A percentile compares a stretch with the other conserved stretches of the same genome.
Conservation (phyloP, 1,140 invertebrate species). For the Zelostemma sp. region DNA sequence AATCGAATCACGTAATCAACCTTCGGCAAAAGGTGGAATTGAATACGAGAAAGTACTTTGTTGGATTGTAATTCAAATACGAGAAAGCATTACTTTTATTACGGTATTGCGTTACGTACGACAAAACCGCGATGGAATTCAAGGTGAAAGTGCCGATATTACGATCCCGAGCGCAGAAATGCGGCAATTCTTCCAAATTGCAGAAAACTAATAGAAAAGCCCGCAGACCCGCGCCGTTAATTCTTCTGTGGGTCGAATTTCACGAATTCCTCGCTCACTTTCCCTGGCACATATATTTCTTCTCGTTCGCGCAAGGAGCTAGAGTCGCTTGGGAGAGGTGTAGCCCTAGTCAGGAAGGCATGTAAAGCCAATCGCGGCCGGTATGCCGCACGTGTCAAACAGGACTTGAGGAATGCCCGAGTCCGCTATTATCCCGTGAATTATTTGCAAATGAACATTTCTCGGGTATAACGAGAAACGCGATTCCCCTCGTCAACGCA, state of each 20-base stretch:
- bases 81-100: background rate
- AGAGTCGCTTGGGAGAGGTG: background rate
- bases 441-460: slow-evolving; percentile 2
- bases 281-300: slow-evolving; percentile 38
- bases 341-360: background rate
- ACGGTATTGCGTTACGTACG: background rate
- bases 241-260: background rate
- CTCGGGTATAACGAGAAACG: slow-evolving; percentile 1
- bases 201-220: too few species aligned
- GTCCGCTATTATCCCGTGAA: background rate
- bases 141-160: slow-evolving; percentile 2
- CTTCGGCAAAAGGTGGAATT: slow-evolving; percentile 5
- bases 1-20: slow-evolving; percentile 21
- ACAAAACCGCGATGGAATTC: background rate
- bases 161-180: background rate
- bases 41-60: slow-evolving; percentile 1
- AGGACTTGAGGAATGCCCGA: background rate
- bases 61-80: background rate
- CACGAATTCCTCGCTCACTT: slow-evolving; percentile 24
- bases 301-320: background rate
- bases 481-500: slow-evolving; percentile 24
- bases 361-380: background rate
- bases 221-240: too few species aligned
- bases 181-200: too few species aligned
- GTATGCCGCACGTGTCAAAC: background rate